Conservation (phyloP, 1,140 invertebrate genomes). For the Dinothrombium tinctorium region DNA sequence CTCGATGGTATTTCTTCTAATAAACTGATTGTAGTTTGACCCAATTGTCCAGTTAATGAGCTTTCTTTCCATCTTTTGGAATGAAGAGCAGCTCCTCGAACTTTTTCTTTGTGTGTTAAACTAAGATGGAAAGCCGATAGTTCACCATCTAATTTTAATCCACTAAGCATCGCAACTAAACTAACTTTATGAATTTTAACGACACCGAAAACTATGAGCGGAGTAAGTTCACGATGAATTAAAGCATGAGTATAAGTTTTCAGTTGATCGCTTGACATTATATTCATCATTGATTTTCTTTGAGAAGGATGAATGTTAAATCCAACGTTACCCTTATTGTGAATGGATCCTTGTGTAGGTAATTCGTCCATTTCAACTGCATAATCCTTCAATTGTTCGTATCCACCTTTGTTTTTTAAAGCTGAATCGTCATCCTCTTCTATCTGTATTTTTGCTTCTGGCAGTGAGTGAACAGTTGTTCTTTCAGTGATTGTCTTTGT, state of each 20-base stretch:
- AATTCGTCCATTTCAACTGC: conserved; percentile 24
- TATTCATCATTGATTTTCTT: conserved; percentile 3
- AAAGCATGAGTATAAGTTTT: conserved; percentile 18
- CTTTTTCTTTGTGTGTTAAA: conserved; percentile 43
- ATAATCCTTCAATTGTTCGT: conserved; percentile 22
- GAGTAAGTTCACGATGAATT: conserved; percentile 24
- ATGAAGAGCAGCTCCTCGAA: conserved; percentile 28
- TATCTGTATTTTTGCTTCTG: conserved; percentile 19
- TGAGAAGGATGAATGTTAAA: conserved; percentile 6
- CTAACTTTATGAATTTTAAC: conserved; percentile 63
- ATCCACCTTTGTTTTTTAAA: conserved; percentile 23
- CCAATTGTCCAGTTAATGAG: conserved; percentile 67
- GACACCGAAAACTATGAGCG: conserved; percentile 56
- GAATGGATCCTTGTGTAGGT: conserved; percentile 13
- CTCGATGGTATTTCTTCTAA: conserved; percentile 61
- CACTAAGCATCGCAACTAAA: conserved; percentile 66
- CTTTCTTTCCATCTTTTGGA: conserved; percentile 40
- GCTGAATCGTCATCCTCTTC: conserved; percentile 27
- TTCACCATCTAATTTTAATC: conserved; percentile 71
- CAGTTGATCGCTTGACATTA: conserved; percentile 11
- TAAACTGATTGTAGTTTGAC: conserved; percentile 70
- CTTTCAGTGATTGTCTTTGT: conserved; percentile 50
- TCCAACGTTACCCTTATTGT: conserved; percentile 12
- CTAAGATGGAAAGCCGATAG: conserved; percentile 52
- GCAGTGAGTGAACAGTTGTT: background rate